phyloP scores from a whole-genome alignment of 2,113 vertebrate species.

The Ibidorhyncha struthersii region DNA sequence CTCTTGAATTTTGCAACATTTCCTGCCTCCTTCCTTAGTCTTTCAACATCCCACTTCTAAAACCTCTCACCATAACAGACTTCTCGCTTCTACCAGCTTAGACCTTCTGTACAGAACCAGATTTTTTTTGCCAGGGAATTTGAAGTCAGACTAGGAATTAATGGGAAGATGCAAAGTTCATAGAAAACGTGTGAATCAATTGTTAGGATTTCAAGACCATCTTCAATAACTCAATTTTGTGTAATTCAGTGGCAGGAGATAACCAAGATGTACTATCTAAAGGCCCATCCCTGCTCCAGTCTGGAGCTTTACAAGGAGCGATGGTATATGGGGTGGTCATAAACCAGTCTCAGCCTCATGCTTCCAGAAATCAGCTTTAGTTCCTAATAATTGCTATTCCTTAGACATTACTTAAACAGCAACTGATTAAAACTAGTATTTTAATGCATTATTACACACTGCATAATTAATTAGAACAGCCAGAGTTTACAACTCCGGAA shows the following conservation, averaged over 20 bases:
- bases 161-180: neutral
- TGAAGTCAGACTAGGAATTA: neutral
- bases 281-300: neutral
- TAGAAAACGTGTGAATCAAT: neutral
- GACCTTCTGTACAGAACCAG: neutral
- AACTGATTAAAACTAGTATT: neutral
- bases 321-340: too few relatives aligned
- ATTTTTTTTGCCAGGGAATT: neutral
- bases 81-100: neutral
- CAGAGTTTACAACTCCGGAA: neutral
- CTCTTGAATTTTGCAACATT: neutral
- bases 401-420: neutral
- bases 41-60: neutral
- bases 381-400: neutral
- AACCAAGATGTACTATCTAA: neutral
- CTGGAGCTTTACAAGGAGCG: neutral
- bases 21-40: neutral
- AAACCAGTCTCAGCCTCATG: neutral
- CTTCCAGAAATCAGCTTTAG: neutral
- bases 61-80: neutral
- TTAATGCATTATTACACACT: neutral
- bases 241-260: neutral
- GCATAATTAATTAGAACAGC: neutral
- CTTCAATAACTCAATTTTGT: neutral
- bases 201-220: neutral